Evolutionary conservation across 1,140 invertebrate species (phyloP).

Genomic region (Aporrectodea caliginosa): DNA sequence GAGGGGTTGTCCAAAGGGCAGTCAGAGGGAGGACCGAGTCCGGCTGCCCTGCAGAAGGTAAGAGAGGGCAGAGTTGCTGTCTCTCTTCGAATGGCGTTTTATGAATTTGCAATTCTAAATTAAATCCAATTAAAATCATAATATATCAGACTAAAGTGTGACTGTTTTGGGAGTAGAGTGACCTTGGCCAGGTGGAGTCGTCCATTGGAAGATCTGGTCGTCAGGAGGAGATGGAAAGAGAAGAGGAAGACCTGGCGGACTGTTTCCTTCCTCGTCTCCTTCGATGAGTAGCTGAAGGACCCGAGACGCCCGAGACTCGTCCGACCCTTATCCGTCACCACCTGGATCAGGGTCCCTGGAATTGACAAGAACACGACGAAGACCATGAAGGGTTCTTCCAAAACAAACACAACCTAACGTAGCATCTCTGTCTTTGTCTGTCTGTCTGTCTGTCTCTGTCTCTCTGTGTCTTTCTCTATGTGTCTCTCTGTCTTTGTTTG

Average conservation of each 20-base stretch:
- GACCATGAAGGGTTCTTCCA: background rate
- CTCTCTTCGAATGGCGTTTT: too few species aligned
- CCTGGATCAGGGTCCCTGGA: conserved; percentile 68
- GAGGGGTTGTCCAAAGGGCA: too few species aligned
- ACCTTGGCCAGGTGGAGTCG: conserved; percentile 77
- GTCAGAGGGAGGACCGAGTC: too few species aligned
- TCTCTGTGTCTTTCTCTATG: background rate
- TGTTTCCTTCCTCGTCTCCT: conserved; percentile 67
- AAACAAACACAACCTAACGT: background rate
- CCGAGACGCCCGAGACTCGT: conserved; percentile 60
- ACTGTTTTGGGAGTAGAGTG: conserved; percentile 31
- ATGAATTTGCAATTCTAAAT: too few species aligned
- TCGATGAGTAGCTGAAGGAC: conserved; percentile 58
- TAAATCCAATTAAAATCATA: too few species aligned
- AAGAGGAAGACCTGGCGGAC: conserved; percentile 80
- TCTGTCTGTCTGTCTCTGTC: background rate
- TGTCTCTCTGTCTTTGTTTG: background rate
- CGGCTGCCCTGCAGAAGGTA: too few species aligned
- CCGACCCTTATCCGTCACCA: conserved; percentile 62
- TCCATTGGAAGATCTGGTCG: conserved; percentile 75
- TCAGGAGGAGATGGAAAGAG: conserved; percentile 79
- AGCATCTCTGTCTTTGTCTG: background rate
- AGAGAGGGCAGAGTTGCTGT: too few species aligned
- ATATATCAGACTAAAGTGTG: background rate
- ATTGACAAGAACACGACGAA: conserved; percentile 33